Base-by-base conservation (phyloP, 1,140 invertebrate genomes). In the Meloidogyne floridensis region DNA sequence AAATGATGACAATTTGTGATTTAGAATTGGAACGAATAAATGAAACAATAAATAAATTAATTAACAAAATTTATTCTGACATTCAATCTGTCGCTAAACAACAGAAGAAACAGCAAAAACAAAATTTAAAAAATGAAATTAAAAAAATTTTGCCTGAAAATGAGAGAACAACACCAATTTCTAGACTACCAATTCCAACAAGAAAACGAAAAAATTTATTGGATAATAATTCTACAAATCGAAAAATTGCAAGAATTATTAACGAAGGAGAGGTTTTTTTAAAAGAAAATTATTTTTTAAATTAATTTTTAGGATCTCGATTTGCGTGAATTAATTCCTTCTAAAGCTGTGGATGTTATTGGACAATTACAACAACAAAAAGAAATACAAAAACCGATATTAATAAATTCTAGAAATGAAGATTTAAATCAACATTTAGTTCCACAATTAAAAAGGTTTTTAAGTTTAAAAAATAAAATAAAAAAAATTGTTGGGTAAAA, bases 41-140 rank as follows among this genome's bases (percentile, higher is more conserved):
- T 65, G 59, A 65, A 7, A 65, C 59, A 65, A 65, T 65, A 65
- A n/a, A 65, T 18, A 65, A 65, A 65, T 65, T 65, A 65, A 65
- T 65, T 7, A n/a, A 6, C 15, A 65, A n/a, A 65, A 65, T 65
- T 65, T 65, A n/a, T 65, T n/a, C 15, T 65, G n/a, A 65, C n/a
- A 4, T 65, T n/a, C 59, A 65, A n/a, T 6, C 6, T 65, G 59
- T 65, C 5, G 59, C 59, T 18, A 65, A 65, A 65, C 59, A 65
- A 65, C 59, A 65, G n/a, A 65, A 65, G 5, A 65, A 65, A 65
- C 56, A 59, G 15, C 13, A 59, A 15, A 59, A 59, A 59, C 59
- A 65, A 65, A 11, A 65, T n/a, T n/a, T 65, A n/a, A n/a, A 65
- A 18, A 18, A 18, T 65, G 15, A 65, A n/a, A 15, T 59, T 59